phyloP scores from a whole-genome alignment of 2,797 vertebrate species.

The Malacoctenus gilli region DNA sequence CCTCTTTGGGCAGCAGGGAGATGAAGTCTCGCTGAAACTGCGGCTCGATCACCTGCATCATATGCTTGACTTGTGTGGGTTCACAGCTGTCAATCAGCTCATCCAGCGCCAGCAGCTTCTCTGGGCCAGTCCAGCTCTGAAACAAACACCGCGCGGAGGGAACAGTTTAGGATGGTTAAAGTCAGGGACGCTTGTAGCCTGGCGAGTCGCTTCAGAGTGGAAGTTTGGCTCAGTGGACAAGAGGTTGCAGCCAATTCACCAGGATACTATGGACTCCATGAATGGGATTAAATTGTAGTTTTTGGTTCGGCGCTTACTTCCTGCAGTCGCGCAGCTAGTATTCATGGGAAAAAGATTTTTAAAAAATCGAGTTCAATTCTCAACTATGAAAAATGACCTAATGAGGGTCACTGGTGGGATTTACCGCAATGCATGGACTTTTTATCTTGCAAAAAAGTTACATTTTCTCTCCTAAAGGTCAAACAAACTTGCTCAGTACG shows the following conservation, averaged over 20 bases:
- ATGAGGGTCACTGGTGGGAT: no score
- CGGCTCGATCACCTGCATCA: conserved; percentile 99
- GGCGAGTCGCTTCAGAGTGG: conserved; percentile 12
- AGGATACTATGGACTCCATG: conserved; percentile 17
- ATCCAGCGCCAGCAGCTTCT: conserved; percentile 98
- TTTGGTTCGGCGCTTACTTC: no score
- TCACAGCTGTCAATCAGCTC: conserved; percentile 99
- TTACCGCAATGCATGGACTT: no score
- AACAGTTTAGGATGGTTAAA: no score
- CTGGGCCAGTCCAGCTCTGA: conserved; percentile 99
- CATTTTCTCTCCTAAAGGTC: background rate
- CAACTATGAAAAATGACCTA: no score
- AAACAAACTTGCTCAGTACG: background rate
- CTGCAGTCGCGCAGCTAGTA: no score
- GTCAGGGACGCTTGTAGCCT: no score
- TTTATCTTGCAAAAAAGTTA: background rate
- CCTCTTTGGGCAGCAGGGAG: conserved; percentile 99
- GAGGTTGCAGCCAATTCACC: conserved; percentile 6
- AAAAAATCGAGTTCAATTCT: no score
- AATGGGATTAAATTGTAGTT: no score
- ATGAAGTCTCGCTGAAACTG: conserved; percentile 99
- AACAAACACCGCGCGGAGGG: conserved; percentile 30
- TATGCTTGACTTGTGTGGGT: conserved; percentile 99
- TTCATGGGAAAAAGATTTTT: no score
- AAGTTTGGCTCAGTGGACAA: conserved; percentile 2